Evolutionary conservation across 2,113 vertebrate species (phyloP), one percentile per base, ranked within the genome.

Genomic region (Osmerus eperlanus): DNA sequence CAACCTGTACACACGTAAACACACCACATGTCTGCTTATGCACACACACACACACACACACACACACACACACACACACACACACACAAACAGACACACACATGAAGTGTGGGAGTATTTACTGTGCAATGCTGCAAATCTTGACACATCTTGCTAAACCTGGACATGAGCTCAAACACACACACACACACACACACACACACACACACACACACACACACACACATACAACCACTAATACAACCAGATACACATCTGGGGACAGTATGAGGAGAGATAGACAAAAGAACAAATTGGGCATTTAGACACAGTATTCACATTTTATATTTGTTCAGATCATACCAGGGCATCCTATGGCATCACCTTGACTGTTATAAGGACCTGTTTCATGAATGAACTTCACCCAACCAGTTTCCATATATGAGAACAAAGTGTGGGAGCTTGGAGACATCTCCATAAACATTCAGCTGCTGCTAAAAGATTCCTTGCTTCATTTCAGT

Each of bases 1-100:
- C 78, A 83, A 92, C 89, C 82, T 90, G 92, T 47, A 76, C 73
- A 82, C 72, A 56, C 13, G 64, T 19, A 60, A 65, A 77, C 55
- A 66, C 47, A 67, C 23, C 52, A 15, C 7, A 8, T 60, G 19
- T 65, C 23, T 23, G 23, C 12, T 56, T 18, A 66, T 51, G 58
- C 54, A 66, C 12, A 32, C 64, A 54, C 19, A 51, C 54, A 55
- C 15, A 59, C 23, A 69, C 13, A 70, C 28, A 60, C 67, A 76
- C 13, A 70, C 47, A 60, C 67, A 76, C 11, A 63, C 56, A 59
- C 52, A 19, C 59, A 78, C 68, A 55, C 58, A 47, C 56, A 70
- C 72, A 28, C 52, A 23, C n/a, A n/a, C n/a, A n/a, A n/a, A n/a
- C n/a, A n/a, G n/a, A 55, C 58, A 47, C 56, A 70, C 72, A 28